Conservation (phyloP, 2,113 vertebrate species). For the Monopterus albus region DNA sequence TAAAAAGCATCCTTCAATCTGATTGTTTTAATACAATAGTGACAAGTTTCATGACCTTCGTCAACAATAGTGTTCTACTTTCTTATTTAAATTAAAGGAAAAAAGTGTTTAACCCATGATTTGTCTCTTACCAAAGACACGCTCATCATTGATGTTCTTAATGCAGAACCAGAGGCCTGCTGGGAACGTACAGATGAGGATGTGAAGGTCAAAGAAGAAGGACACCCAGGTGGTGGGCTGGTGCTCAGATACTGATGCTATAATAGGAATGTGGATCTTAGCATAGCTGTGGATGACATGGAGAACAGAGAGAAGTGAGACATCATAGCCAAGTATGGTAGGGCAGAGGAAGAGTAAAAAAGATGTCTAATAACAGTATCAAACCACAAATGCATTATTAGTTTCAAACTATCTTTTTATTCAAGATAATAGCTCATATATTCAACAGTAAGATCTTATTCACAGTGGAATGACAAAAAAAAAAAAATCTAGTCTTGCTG, state of each 20-base stretch:
- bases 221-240: constrained; percentile 96
- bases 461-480: no score
- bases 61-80: no score
- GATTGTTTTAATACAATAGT: no score
- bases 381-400: not conserved
- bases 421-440: not conserved
- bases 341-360: not conserved
- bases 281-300: constrained; percentile 93
- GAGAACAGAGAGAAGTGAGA: constrained; percentile 73
- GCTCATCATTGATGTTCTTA: constrained; percentile 94
- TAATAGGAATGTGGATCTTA: constrained; percentile 97
- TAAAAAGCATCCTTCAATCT: no score
- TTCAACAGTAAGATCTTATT: no score
- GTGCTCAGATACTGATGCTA: constrained; percentile 95
- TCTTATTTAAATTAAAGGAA: no score
- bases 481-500: no score
- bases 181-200: constrained; percentile 96
- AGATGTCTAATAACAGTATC: constrained; percentile 31
- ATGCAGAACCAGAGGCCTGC: constrained; percentile 96
- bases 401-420: not conserved
- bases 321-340: constrained; percentile 25
- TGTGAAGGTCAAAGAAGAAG: constrained; percentile 97
- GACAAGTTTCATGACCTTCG: no score
- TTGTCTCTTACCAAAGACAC: constrained; percentile 86
- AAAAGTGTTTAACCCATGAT: not conserved